A percentile compares a stretch with the other conserved stretches of the same genome.
These are phyloP conservation scores for Mus minutoides DNA, from an alignment of 2,797 vertebrate species.

Conservation along the genomic window DNA sequence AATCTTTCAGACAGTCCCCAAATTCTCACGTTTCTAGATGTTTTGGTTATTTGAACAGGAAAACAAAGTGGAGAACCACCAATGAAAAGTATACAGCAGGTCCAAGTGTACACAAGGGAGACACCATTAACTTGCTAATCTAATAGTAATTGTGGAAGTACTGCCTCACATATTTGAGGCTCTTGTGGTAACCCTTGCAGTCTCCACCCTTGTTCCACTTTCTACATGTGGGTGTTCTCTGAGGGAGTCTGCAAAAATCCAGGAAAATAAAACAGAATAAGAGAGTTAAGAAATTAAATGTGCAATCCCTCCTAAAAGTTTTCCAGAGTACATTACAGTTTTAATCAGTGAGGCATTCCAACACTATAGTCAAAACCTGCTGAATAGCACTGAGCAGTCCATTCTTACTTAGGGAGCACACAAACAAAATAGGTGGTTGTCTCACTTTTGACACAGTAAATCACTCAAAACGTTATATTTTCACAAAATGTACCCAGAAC, in stretches of 20 bases:
- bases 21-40: not conserved
- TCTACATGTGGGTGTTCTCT: not conserved
- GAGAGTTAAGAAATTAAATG: not conserved
- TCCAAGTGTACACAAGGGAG: not conserved
- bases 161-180: not conserved
- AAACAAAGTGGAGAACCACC: not conserved
- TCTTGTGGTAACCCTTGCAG: not conserved
- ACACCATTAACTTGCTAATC: not conserved
- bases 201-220: too few species aligned
- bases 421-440: not conserved
- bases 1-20: not conserved
- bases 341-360: not conserved
- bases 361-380: not conserved
- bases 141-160: not conserved
- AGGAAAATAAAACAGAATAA: not conserved
- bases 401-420: not conserved
- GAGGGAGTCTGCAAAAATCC: not conserved
- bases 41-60: not conserved
- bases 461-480: conserved; percentile 1
- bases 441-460: not conserved
- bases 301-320: not conserved
- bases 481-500: not conserved
- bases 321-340: not conserved
- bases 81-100: not conserved
- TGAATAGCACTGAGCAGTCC: not conserved